Evolutionary conservation across 2,888 invertebrate species (phyloP).

Genomic region (Conops quadrifasciatus): DNA sequence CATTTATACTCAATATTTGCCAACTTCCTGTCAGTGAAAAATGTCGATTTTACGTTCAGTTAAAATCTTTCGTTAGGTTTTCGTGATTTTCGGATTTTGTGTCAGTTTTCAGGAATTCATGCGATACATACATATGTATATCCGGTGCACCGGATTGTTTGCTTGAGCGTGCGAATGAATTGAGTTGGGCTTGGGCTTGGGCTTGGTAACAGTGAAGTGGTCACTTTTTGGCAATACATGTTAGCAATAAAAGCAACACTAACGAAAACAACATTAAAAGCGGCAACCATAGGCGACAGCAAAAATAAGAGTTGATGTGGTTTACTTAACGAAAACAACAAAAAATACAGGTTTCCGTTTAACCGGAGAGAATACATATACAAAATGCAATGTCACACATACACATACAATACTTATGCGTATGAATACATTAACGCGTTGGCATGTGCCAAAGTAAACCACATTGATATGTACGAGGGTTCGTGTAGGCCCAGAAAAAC

Average conservation of each 20-base stretch:
- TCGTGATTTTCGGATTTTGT: constrained; percentile 2
- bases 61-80: constrained; percentile 20
- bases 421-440: no score
- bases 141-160: constrained; percentile 5
- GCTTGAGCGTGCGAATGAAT: background rate
- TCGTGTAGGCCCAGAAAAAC: background rate
- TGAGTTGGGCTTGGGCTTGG: background rate
- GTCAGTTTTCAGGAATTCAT: background rate
- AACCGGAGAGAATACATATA: background rate
- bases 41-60: constrained; percentile 1
- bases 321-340: background rate
- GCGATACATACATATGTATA: background rate
- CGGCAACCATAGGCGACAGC: constrained; percentile 4
- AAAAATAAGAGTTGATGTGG: background rate
- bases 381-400: background rate
- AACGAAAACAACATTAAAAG: background rate
- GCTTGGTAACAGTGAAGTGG: background rate
- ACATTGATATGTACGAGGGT: constrained; percentile 1
- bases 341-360: background rate
- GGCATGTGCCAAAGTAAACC: constrained; percentile 8
- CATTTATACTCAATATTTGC: no score
- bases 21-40: background rate
- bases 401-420: constrained; percentile 5
- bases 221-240: background rate
- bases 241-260: background rate